Evolutionary conservation across 2,797 vertebrate species (phyloP).

Genomic region (Ceryle rudis): DNA sequence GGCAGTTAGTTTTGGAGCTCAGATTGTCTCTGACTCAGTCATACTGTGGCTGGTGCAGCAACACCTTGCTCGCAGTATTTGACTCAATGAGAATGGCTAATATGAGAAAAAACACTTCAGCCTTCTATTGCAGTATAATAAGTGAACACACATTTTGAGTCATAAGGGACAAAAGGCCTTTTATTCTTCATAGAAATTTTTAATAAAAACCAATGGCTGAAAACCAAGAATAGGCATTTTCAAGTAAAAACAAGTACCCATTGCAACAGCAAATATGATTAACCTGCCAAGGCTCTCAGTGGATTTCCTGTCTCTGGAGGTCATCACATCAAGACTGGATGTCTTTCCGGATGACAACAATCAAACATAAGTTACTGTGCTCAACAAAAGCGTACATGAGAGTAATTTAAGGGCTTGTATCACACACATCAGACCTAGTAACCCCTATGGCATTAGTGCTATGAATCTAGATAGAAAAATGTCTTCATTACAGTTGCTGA

Average conservation of each 20-base stretch:
- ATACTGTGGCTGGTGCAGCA: background rate
- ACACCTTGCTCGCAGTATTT: background rate
- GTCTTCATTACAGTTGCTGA: background rate
- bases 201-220: background rate
- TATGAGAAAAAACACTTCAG: background rate
- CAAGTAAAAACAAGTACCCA: background rate
- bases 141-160: background rate
- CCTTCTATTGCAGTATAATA: background rate
- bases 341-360: background rate
- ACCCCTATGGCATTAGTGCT: background rate
- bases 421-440: background rate
- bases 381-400: background rate
- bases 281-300: background rate
- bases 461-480: background rate
- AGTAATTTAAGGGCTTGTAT: background rate
- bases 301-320: background rate
- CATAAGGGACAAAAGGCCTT: background rate
- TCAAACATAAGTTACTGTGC: background rate
- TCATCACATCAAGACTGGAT: background rate
- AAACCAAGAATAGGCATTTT: background rate
- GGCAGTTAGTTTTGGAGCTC: background rate
- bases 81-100: background rate
- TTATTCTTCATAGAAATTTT: background rate
- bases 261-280: slow-evolving; percentile 14
- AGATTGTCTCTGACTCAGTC: background rate